Conservation (phyloP, 2,888 invertebrate species). For the Lepidonotus clava region DNA sequence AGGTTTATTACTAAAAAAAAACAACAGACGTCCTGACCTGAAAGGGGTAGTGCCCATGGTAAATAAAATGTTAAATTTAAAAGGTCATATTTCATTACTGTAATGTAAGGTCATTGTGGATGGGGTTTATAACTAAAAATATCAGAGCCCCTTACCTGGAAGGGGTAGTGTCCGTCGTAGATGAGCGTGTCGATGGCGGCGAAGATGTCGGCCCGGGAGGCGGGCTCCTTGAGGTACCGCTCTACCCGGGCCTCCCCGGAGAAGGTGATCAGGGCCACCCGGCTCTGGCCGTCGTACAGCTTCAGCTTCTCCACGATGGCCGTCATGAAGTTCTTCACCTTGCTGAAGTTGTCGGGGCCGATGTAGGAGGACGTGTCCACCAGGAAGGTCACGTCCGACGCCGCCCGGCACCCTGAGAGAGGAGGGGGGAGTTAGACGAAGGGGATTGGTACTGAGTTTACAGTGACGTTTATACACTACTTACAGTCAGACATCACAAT, state of each 20-base stretch:
- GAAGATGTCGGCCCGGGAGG: conserved; percentile 58
- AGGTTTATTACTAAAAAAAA: no score
- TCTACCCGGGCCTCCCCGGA: conserved; percentile 53
- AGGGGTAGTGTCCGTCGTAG: conserved; percentile 61
- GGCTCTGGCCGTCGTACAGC: conserved; percentile 58
- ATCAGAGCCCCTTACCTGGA: conserved; percentile 4
- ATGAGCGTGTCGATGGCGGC: conserved; percentile 60
- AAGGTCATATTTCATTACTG: background rate
- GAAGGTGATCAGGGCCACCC: conserved; percentile 63
- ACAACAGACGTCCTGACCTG: no score
- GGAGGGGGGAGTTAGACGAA: no score
- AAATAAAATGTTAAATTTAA: no score
- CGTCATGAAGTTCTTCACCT: conserved; percentile 59
- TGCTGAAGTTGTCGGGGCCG: conserved; percentile 54
- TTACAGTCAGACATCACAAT: no score
- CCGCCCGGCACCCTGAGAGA: conserved; percentile 58
- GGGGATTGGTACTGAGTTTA: no score
- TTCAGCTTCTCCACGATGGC: conserved; percentile 61
- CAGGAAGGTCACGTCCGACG: conserved; percentile 59
- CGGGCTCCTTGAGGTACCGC: conserved; percentile 57
- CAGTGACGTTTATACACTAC: no score
- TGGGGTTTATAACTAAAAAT: background rate
- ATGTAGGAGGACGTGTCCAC: conserved; percentile 60
- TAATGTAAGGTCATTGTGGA: background rate
- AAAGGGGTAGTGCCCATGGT: no score